These are phyloP conservation scores for Macropus fuliginosus DNA, from an alignment of 2,797 vertebrate genomes.

Conservation along the genomic window DNA sequence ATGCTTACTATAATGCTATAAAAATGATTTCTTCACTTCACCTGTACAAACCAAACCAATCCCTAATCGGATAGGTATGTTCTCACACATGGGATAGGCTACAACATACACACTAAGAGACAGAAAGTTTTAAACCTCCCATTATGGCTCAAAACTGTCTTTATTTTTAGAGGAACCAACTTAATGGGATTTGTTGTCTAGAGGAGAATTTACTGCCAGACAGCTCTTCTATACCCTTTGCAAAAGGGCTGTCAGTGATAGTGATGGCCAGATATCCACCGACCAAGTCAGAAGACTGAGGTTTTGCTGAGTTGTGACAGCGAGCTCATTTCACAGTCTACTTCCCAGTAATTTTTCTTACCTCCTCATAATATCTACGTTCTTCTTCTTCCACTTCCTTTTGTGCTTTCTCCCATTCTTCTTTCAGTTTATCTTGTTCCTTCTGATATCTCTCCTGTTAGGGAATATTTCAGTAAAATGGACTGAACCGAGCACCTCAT, in stretches of 20 bases:
- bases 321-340: not conserved
- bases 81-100: not conserved
- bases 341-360: conserved; percentile 73
- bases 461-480: conserved; percentile 23
- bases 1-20: not conserved
- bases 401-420: conserved; percentile 98
- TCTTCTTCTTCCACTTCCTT: conserved; percentile 97
- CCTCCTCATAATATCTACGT: conserved; percentile 96
- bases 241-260: not conserved
- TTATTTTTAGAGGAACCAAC: not conserved
- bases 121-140: not conserved
- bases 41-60: conserved; percentile 20
- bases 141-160: not conserved
- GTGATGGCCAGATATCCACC: too few relatives aligned
- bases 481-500: not conserved
- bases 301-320: not conserved
- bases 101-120: not conserved
- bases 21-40: not conserved
- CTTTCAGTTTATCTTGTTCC: conserved; percentile 96
- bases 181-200: not conserved
- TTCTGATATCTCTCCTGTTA: conserved; percentile 94
- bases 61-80: not conserved
- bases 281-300: not conserved
- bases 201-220: not conserved
- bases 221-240: not conserved